phyloP scores from a whole-genome alignment of 2,888 invertebrate genomes.

The Holacanthella duospinosa region DNA sequence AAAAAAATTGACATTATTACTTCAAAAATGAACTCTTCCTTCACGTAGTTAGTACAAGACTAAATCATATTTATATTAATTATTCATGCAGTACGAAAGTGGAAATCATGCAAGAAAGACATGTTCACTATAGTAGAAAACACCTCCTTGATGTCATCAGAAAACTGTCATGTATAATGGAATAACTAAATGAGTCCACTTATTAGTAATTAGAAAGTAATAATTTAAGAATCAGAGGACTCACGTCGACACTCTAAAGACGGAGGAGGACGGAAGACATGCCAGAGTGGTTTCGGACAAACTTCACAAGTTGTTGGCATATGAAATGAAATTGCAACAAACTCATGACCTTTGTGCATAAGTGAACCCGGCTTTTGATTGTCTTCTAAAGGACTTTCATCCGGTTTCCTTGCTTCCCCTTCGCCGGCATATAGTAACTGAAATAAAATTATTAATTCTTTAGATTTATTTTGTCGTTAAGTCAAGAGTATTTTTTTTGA shows the following conservation, averaged over 20 bases:
- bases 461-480: too few species aligned
- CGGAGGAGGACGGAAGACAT: conserved; percentile 94
- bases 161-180: background rate
- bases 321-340: conserved; percentile 90
- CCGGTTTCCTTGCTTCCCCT: conserved; percentile 51
- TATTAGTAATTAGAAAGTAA: background rate
- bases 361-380: conserved; percentile 53
- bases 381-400: conserved; percentile 41
- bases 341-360: conserved; percentile 85
- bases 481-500: too few species aligned
- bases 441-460: conserved; percentile 19
- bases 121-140: background rate
- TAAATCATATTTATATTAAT: background rate
- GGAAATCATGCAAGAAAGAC: background rate
- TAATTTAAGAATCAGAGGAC: conserved; percentile 12
- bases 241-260: conserved; percentile 91
- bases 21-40: background rate
- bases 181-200: too few species aligned
- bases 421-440: conserved; percentile 93
- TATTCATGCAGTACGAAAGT: background rate
- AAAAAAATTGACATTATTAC: conserved; percentile 9
- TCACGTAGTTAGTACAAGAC: too few species aligned
- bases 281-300: conserved; percentile 93
- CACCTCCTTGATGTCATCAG: background rate
- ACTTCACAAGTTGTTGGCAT: conserved; percentile 97